A percentile compares a stretch with the other conserved stretches of the same genome.
phyloP scores from a whole-genome alignment of 2,888 invertebrate species.

The Rhopalosiphum nymphaeae region DNA sequence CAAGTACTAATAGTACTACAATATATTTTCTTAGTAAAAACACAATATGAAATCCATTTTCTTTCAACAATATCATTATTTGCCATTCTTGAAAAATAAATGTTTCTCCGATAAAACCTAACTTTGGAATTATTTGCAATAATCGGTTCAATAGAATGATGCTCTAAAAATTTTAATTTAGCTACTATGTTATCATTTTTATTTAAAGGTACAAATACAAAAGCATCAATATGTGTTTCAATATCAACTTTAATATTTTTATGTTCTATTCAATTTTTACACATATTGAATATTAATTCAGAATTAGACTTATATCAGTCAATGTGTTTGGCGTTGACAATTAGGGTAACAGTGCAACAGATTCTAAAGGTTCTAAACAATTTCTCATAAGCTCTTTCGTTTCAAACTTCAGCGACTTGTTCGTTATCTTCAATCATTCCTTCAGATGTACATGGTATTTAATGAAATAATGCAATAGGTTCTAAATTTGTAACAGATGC shows the following conservation, averaged over 20 bases:
- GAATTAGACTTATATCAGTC: neutral
- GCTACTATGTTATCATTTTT: neutral
- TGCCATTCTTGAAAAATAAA: neutral
- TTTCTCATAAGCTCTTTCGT: neutral
- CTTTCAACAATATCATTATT: slow-evolving; percentile 2
- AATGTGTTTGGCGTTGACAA: neutral
- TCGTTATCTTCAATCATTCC: neutral
- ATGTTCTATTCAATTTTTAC: neutral
- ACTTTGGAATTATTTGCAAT: neutral
- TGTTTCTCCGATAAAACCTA: neutral
- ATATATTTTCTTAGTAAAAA: slow-evolving; percentile 25
- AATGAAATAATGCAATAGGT: neutral
- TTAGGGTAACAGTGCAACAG: neutral
- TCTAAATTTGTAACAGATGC: neutral
- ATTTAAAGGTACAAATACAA: slow-evolving; percentile 18
- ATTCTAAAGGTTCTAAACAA: neutral
- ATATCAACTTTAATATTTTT: neutral
- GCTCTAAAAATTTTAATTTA: slow-evolving; percentile 23
- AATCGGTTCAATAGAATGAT: neutral
- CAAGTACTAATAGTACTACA: too few relatives aligned
- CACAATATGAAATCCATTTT: neutral
- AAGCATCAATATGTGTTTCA: neutral
- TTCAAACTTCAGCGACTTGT: neutral
- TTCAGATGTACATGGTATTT: neutral
- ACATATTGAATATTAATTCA: neutral